Base-by-base conservation (phyloP, 2,113 vertebrate genomes). In the Fulica atra region DNA sequence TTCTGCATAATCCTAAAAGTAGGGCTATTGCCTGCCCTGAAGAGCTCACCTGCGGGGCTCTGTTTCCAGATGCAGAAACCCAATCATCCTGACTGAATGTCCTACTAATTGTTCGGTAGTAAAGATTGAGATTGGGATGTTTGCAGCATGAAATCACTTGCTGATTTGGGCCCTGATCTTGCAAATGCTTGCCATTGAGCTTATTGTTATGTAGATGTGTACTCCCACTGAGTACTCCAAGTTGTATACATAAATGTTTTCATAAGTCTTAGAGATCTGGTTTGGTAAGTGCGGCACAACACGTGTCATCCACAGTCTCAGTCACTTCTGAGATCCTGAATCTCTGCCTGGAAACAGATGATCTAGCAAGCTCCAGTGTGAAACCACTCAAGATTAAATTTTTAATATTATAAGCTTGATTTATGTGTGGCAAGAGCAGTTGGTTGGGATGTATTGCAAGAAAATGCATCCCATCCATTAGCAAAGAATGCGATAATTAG, bases 401-500 rank as follows among this genome's bases (percentile, higher is more conserved):
- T 96, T 95, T 86, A 24, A 35, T 81, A 36, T 82, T 87, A 8
- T 26, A 72, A 78, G 7, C 42, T 78, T 92, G 86, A 96, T 96
- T 91, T 91, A 86, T 86, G 46, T 78, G 50, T 70, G 73, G 59
- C 63, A 79, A 85, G 69, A 91, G 81, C 44, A 51, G 74, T 93
- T 93, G 81, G 40, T 79, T 82, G 83, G 59, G 66, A 59, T 94
- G 17, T 35, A 77, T 54, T 65, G 83, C 70, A 93, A 76, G 48
- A 88, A 88, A 92, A 91, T 35, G 17, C 53, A 82, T 69, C 66
- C 72, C 77, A 92, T 89, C 91, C 88, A 89, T 94, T 97, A 96
- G 83, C 86, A 84, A 91, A 91, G 84, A 96, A 96, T 85, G 74
- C 66, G 73, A 29, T 94, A 92, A 95, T 95, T 95, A 93, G 83